A percentile compares a stretch with the other conserved stretches of the same genome.
Evolutionary conservation across 1,140 invertebrate genomes (phyloP).

Genomic region (Psix sp.): DNA sequence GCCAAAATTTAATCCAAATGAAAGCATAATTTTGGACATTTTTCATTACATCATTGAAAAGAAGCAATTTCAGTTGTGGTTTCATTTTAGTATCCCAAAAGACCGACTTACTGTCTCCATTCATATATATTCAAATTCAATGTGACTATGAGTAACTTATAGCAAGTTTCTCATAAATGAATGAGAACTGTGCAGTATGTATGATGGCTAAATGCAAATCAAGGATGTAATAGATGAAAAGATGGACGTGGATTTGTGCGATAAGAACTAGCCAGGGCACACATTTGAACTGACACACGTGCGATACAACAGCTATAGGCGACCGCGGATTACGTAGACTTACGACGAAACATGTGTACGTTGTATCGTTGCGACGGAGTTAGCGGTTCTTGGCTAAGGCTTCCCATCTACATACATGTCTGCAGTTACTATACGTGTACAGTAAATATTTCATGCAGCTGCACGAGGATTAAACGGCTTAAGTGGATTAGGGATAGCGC

Average conservation of each 20-base stretch:
- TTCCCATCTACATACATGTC: conserved; percentile 63
- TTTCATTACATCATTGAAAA: too few species aligned
- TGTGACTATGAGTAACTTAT: too few species aligned
- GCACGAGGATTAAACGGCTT: conserved; percentile 74
- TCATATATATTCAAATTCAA: too few species aligned
- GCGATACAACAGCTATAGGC: conserved; percentile 61
- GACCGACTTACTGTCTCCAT: too few species aligned
- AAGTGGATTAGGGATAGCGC: conserved; percentile 71
- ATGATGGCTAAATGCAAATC: conserved; percentile 41
- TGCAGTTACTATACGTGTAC: conserved; percentile 57
- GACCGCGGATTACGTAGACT: conserved; percentile 73
- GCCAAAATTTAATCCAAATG: too few species aligned
- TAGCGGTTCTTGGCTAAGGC: conserved; percentile 71
- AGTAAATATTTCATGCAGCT: conserved; percentile 77
- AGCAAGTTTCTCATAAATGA: too few species aligned
- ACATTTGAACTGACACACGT: conserved; percentile 20
- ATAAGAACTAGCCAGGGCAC: conserved; percentile 47
- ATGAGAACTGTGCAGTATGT: too few species aligned
- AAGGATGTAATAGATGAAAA: conserved; percentile 45
- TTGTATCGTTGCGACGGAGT: conserved; percentile 71
- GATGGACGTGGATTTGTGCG: conserved; percentile 31
- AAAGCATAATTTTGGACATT: too few species aligned
- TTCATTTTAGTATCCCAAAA: too few species aligned
- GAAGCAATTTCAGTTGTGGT: too few species aligned
- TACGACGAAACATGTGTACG: conserved; percentile 74